Conservation (phyloP, 2,888 invertebrate species). For the Camponotus fellah region DNA sequence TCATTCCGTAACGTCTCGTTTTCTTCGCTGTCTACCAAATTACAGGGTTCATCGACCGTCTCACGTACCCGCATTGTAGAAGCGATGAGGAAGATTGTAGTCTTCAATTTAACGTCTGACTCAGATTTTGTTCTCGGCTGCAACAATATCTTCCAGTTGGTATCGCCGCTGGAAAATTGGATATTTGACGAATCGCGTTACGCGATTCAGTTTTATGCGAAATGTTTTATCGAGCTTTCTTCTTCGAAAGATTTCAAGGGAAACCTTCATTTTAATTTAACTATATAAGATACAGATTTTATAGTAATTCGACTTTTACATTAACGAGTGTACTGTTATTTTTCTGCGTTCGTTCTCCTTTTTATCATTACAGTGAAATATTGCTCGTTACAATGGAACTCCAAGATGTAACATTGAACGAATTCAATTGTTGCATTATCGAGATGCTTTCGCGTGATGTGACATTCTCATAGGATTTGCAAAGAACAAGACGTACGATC, state of each 20-base stretch:
- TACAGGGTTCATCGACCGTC: constrained; percentile 51
- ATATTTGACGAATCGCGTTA: constrained; percentile 38
- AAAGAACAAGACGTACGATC: constrained; percentile 28
- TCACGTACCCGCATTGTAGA: constrained; percentile 37
- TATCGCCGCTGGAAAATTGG: constrained; percentile 19
- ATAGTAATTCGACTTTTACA: not conserved
- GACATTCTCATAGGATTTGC: constrained; percentile 23
- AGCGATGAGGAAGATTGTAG: constrained; percentile 7
- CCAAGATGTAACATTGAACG: constrained; percentile 17
- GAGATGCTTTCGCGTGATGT: not conserved
- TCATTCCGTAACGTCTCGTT: constrained; percentile 43
- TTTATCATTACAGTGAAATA: constrained; percentile 41
- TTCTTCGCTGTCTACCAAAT: constrained; percentile 43
- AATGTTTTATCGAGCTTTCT: not conserved
- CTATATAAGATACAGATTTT: not conserved
- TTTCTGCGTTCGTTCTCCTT: not conserved
- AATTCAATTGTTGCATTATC: constrained; percentile 1
- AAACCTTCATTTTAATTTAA: not conserved
- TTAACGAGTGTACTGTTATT: not conserved
- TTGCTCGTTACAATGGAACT: constrained; percentile 1
- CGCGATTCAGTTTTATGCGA: not conserved
- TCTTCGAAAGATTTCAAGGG: constrained; percentile 19
- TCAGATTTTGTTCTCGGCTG: constrained; percentile 38
- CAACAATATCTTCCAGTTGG: constrained; percentile 18
- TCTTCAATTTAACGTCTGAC: constrained; percentile 40